Base-by-base conservation (phyloP, 2,888 invertebrate species). In the Leptarthrus brevirostris region DNA sequence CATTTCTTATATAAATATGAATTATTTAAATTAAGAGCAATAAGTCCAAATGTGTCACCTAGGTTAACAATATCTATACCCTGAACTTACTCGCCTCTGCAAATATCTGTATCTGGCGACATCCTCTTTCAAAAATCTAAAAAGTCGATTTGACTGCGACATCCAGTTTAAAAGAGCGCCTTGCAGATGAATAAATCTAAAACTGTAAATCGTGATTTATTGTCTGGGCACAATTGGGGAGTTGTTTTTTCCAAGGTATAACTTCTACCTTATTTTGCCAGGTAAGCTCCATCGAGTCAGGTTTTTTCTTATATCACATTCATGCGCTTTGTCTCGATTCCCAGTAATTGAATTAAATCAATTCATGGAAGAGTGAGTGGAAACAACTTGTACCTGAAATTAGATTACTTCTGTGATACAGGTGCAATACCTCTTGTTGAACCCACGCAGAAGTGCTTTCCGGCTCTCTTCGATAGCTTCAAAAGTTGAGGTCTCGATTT, bases 351-450 rank as follows among this genome's bases (percentile, higher is more conserved):
- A 79, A 79, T 79, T 79, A 79, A 79, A 79, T 79, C 78, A 79
- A 79, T 79, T 78, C 78, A 79, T 76, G 78, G 76, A 76, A 72
- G 73, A 77, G 78, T 75, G 77, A 79, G 76, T 79, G 78, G 78
- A 77, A 79, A 78, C 78, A 79, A 77, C 78, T 78, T 79, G 78
- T 79, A 77, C 76, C 77, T 78, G 77, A 79, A 79, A 79, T 79
- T 79, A 79, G 78, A 79, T 79, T 79, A 79, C 78, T 79, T 76
- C 78, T 77, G 78, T 78, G 78, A 79, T 79, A 78, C 78, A 79
- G 78, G 78, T 79, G 78, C 78, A 79, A 78, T 79, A 79, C 77
- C 76, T 79, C 77, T 76, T 79, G 78, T 77, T 75, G 75, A 69
- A 76, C 78, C 78, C 78, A 79, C 78, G 78, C 78, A 78, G 76